Evolutionary conservation across 1,140 invertebrate genomes (phyloP).

Genomic region (Berghia stephanieae): DNA sequence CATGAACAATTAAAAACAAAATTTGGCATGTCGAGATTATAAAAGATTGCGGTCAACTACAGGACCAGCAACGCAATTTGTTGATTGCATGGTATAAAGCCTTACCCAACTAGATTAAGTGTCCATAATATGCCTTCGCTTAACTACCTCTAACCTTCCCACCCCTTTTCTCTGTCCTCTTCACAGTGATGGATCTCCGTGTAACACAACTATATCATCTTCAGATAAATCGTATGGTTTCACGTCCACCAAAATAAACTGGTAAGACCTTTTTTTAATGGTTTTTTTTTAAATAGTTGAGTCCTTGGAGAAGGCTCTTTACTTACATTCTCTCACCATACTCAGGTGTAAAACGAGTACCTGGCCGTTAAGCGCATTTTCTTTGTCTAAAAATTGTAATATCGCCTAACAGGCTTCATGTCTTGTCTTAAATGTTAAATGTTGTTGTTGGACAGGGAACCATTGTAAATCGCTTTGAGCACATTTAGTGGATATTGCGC

Average conservation of each 20-base stretch:
- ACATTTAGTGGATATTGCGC: too few relatives aligned
- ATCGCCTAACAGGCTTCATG: too few relatives aligned
- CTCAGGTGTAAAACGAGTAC: neutral
- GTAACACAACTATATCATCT: neutral
- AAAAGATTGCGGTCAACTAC: neutral
- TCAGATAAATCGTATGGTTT: conserved; percentile 35
- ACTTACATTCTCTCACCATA: neutral
- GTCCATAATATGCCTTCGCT: neutral
- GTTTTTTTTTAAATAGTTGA: neutral
- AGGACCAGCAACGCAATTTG: neutral
- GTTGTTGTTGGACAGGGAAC: too few relatives aligned
- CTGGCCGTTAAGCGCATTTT: neutral
- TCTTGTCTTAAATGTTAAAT: too few relatives aligned
- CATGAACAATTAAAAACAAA: neutral
- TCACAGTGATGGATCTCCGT: conserved; percentile 16
- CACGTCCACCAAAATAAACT: conserved; percentile 49
- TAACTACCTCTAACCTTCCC: neutral
- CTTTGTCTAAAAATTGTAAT: too few relatives aligned
- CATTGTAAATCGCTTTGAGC: too few relatives aligned
- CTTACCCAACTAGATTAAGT: neutral
- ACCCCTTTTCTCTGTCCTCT: neutral
- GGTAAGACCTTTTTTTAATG: conserved; percentile 33
- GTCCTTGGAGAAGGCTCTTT: neutral
- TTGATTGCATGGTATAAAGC: neutral
- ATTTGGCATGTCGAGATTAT: neutral